Evolutionary conservation across 2,113 vertebrate species (phyloP), one percentile per base, ranked within the genome.

Genomic region (Aegotheles bennettii): DNA sequence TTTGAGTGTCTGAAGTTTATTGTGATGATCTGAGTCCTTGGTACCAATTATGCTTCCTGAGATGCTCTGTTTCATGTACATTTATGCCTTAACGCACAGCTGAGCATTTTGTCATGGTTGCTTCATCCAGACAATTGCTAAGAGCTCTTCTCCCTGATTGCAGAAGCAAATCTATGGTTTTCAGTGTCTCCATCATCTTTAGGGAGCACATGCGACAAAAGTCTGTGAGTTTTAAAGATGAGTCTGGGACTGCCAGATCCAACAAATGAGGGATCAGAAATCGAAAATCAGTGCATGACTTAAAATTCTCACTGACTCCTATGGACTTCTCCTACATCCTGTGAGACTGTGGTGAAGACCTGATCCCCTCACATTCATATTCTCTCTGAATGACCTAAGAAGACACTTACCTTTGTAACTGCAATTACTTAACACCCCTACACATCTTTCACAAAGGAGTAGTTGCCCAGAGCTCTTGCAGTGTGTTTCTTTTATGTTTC

Each of bases 251-350:
- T 33, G 9, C 5, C 15, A 87, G 35, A 51, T 47, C 6, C 23
- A 35, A 29, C 8, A 48, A 36, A 61, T 36, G 7, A 45, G 13
- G 4, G 6, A 29, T 69, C 24, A 48, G 36, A 87, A 84, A 61
- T 78, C 20, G 7, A 23, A 63, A 76, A 45, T 21, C 20, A 51
- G 1, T 59, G 3, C 7, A 10, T n/a, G 11, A 5, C 12, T 64
- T 64, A 38, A 13, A 26, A 18, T 38, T 60, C 2, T 1, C 23
- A 7, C 1, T 29, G 11, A 0, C 0, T 89, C 7, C 16, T 45
- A 3, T 8, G 13, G n/a, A 50, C 9, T 3, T 48, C 5, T 11
- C 16, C 4, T 23, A 4, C 4, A 53, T 10, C 4, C 24, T 60
- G 8, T 31, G 19, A n/a, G 29, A 19, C 16, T 54, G 12, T 29